Percentiles rank a stretch among this genome's conserved stretches.
phyloP scores from a whole-genome alignment of 2,113 vertebrate species.

The Corythoichthys intestinalis region DNA sequence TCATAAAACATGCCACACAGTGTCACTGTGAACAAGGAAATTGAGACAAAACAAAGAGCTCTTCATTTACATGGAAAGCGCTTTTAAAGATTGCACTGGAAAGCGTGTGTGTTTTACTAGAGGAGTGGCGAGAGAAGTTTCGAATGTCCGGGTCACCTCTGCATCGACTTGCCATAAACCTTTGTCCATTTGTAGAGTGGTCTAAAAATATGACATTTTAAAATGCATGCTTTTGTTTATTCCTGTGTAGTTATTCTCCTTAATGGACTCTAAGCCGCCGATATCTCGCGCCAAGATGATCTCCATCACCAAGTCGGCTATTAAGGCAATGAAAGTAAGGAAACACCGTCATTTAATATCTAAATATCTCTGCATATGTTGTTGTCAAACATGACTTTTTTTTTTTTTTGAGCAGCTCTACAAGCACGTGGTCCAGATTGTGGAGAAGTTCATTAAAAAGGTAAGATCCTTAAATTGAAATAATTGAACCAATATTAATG shows the following conservation, averaged over 20 bases:
- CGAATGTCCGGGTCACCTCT: too few relatives aligned
- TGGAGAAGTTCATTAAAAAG: constrained; percentile 99
- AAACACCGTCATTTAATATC: neutral
- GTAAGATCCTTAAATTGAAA: constrained; percentile 59
- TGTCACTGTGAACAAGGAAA: too few relatives aligned
- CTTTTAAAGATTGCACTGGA: too few relatives aligned
- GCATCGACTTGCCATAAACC: neutral
- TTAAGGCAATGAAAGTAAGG: constrained; percentile 99
- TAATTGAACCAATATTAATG: neutral
- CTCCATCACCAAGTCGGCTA: constrained; percentile 98
- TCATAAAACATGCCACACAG: too few relatives aligned
- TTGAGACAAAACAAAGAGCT: too few relatives aligned
- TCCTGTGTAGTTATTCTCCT: constrained; percentile 84
- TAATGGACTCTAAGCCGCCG: constrained; percentile 98
- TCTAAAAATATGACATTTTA: neutral
- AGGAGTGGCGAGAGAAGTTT: too few relatives aligned
- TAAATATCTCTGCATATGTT: neutral
- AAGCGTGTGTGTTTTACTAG: too few relatives aligned
- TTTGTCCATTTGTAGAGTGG: neutral
- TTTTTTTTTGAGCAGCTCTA: constrained; percentile 79
- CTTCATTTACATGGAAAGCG: too few relatives aligned
- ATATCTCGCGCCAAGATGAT: constrained; percentile 99
- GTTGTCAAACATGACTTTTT: constrained; percentile 1
- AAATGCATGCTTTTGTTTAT: neutral
- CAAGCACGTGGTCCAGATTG: constrained; percentile 99